A percentile compares a stretch with the other conserved stretches of the same genome.
Evolutionary conservation across 2,797 vertebrate genomes (phyloP).

Genomic region (Pseudochromis fuscus): DNA sequence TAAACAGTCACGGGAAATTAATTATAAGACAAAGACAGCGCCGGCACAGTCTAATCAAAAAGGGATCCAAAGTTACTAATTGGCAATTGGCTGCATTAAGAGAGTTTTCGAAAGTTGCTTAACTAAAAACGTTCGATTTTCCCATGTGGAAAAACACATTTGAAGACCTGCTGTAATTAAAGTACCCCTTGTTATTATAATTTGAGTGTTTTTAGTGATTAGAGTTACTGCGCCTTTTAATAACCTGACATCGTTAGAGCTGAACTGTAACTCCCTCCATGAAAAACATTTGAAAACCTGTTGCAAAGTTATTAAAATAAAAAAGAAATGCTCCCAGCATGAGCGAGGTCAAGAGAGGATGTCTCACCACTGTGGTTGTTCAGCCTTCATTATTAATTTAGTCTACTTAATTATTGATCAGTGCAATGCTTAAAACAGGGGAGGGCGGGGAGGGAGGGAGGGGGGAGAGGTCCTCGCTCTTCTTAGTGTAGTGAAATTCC

Average conservation of each 20-base stretch:
- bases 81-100: slow-evolving; percentile 10
- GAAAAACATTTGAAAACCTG: slow-evolving; percentile 60
- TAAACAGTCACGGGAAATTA: slow-evolving; percentile 13
- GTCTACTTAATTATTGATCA: slow-evolving; percentile 76
- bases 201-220: not conserved
- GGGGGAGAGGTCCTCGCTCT: slow-evolving; percentile 37
- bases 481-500: slow-evolving; percentile 63
- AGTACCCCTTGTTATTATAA: not conserved
- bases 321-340: slow-evolving; percentile 15
- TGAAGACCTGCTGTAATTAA: slow-evolving; percentile 27
- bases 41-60: slow-evolving; percentile 16
- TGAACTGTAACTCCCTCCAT: not conserved
- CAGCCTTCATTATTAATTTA: slow-evolving; percentile 82
- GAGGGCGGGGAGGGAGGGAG: not conserved
- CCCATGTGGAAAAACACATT: not conserved
- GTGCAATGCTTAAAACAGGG: slow-evolving; percentile 69
- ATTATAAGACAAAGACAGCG: slow-evolving; percentile 3
- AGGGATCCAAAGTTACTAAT: slow-evolving; percentile 26
- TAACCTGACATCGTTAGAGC: slow-evolving; percentile 14
- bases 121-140: slow-evolving; percentile 25
- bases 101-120: slow-evolving; percentile 2
- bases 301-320: slow-evolving; percentile 54
- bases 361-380: slow-evolving; percentile 75
- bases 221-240: slow-evolving; percentile 26
- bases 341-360: slow-evolving; percentile 72